Evolutionary conservation across 2,888 invertebrate genomes (phyloP).

Genomic region (Protonemura montana): DNA sequence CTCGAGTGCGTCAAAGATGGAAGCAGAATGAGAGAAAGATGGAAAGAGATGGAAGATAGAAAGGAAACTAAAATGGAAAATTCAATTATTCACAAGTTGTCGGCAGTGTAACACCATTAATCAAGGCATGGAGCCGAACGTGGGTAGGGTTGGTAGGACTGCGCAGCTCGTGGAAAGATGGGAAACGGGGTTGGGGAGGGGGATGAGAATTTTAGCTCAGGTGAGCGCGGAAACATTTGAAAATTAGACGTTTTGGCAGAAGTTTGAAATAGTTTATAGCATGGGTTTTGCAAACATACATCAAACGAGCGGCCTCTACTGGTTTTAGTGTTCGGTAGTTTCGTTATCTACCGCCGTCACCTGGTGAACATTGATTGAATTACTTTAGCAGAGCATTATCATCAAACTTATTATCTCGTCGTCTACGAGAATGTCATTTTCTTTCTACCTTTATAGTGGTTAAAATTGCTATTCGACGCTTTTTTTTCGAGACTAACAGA

Average conservation of each 20-base stretch:
- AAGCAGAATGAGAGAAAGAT: slow-evolving; percentile 21
- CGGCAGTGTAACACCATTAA: slow-evolving; percentile 48
- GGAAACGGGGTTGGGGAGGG: slow-evolving; percentile 40
- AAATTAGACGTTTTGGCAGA: slow-evolving; percentile 32
- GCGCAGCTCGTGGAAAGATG: slow-evolving; percentile 32
- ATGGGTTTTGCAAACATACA: slow-evolving; percentile 5
- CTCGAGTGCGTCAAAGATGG: neutral
- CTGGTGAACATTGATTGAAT: too few species aligned
- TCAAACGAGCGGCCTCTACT: slow-evolving; percentile 26
- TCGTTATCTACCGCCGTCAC: too few species aligned
- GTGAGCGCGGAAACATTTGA: slow-evolving; percentile 39
- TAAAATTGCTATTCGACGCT: too few species aligned
- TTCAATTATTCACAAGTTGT: slow-evolving; percentile 50
- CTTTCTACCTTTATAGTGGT: too few species aligned
- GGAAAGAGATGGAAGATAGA: slow-evolving; percentile 24
- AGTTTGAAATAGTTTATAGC: neutral
- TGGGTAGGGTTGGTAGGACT: slow-evolving; percentile 10
- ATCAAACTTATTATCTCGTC: neutral
- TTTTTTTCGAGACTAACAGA: too few species aligned
- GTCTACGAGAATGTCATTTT: too few species aligned
- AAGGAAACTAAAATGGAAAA: slow-evolving; percentile 48
- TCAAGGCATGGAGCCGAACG: slow-evolving; percentile 45
- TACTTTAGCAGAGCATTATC: neutral
- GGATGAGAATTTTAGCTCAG: slow-evolving; percentile 47
- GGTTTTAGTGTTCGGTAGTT: neutral